phyloP scores from a whole-genome alignment of 1,140 invertebrate genomes.

The Drosophila micromelanica region DNA sequence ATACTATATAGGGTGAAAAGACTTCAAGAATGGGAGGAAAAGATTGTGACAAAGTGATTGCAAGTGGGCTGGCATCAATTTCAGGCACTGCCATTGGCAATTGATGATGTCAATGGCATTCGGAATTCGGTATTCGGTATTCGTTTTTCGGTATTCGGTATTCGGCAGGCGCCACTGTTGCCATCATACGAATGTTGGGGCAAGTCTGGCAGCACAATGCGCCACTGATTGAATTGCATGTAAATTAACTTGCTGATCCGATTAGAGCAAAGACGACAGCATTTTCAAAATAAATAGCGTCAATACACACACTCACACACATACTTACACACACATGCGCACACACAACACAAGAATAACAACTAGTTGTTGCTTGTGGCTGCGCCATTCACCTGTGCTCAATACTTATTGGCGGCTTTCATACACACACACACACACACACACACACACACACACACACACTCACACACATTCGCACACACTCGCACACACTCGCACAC shows the following conservation, averaged over 20 bases:
- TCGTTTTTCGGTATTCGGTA: no score
- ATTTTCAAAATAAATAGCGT: slow-evolving; percentile 57
- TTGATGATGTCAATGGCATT: slow-evolving; percentile 45
- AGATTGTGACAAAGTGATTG: no score
- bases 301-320: slow-evolving; percentile 16
- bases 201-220: slow-evolving; percentile 56
- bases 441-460: slow-evolving; percentile 13
- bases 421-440: slow-evolving; percentile 13
- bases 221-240: slow-evolving; percentile 79
- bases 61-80: slow-evolving; percentile 9
- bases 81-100: slow-evolving; percentile 23
- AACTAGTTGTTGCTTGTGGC: slow-evolving; percentile 22
- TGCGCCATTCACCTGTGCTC: slow-evolving; percentile 25
- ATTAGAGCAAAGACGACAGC: slow-evolving; percentile 60
- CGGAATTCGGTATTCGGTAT: no score
- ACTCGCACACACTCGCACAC: neutral
- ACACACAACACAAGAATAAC: slow-evolving; percentile 5
- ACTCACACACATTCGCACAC: slow-evolving; percentile 6
- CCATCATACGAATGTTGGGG: slow-evolving; percentile 39
- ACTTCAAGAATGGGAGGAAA: no score
- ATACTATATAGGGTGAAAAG: no score
- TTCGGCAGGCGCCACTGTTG: slow-evolving; percentile 53
- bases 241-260: slow-evolving; percentile 81
- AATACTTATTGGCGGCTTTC: slow-evolving; percentile 27
- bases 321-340: slow-evolving; percentile 15